These are phyloP conservation scores for Rhogogaster chlorosoma DNA, from an alignment of 2,888 invertebrate species.

Conservation along the genomic window DNA sequence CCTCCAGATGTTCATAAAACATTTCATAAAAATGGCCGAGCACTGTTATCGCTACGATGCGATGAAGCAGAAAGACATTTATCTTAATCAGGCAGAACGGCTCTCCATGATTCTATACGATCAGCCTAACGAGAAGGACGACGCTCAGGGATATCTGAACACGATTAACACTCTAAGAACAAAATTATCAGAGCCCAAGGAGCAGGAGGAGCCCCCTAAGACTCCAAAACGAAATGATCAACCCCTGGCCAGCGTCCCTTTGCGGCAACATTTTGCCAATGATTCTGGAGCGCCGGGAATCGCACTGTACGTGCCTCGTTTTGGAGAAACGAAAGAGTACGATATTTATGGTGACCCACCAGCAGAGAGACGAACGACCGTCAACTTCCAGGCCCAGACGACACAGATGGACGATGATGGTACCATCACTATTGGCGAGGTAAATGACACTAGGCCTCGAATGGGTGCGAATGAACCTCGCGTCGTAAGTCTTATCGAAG, in stretches of 20 bases:
- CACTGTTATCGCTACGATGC: constrained; percentile 83
- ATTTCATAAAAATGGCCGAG: constrained; percentile 86
- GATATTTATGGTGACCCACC: constrained; percentile 15
- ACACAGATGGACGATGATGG: constrained; percentile 29
- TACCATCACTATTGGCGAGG: constrained; percentile 13
- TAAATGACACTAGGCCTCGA: constrained; percentile 13
- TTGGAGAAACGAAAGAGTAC: constrained; percentile 52
- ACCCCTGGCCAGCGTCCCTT: constrained; percentile 62
- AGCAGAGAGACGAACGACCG: constrained; percentile 31
- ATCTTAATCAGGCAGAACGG: constrained; percentile 86
- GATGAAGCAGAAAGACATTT: constrained; percentile 82
- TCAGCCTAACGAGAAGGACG: constrained; percentile 80
- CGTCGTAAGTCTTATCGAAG: constrained; percentile 52
- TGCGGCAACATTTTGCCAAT: constrained; percentile 63
- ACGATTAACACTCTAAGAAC: constrained; percentile 77
- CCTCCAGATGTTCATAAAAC: constrained; percentile 85
- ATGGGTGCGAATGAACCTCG: not conserved
- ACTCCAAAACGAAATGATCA: constrained; percentile 70
- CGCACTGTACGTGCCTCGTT: not conserved
- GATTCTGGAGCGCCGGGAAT: constrained; percentile 50
- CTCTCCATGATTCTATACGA: constrained; percentile 83
- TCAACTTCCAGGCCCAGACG: constrained; percentile 16
- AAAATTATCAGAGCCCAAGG: constrained; percentile 31
- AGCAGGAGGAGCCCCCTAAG: constrained; percentile 62
- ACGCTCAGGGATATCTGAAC: constrained; percentile 80